Evolutionary conservation across 2,113 vertebrate species (phyloP), one percentile per base, ranked within the genome.

Genomic region (Indri indri): DNA sequence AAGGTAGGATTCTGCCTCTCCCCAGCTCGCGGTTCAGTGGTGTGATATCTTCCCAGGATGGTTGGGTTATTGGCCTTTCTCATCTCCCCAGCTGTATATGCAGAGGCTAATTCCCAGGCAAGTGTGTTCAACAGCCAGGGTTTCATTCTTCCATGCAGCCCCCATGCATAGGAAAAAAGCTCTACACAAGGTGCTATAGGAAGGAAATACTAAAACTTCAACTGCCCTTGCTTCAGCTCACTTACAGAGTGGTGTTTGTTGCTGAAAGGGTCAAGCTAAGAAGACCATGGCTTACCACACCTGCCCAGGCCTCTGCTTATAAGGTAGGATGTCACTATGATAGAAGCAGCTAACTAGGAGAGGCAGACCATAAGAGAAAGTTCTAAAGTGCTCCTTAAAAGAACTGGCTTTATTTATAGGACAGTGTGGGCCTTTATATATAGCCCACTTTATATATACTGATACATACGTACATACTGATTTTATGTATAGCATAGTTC

Each of bases 31-130:
- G 9, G 11, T n/a, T 45, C 18, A 71, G 22, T 34, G 14, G 6
- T 65, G 5, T 82, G 65, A 2, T 57, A 34, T 23, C 3, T n/a
- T 27, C 8, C 2, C 22, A 27, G 6, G 14, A 45, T 8, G 34
- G 3, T 0, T 20, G 25, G 27, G 0, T 7, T 34, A 17, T 5
- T 22, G 42, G 8, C 30, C 57, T 54, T n/a, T 57, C 22, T 70
- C 50, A 81, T 70, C 65, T 59, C 2, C 5, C 8, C 18, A 90
- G 13, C 3, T n/a, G n/a, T 13, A 54, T 7, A 57, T 11, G 37
- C 13, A 70, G 37, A 82, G 9, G 52, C 20, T 59, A n/a, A 45
- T 42, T 57, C 40, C 22, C 18, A 80, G 14, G 47, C n/a, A 80
- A 90, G 4, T 10, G 37, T 42, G 37, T 12, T 16, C 40, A 52